A percentile compares a stretch with the other conserved stretches of the same genome.
phyloP scores from a whole-genome alignment of 2,113 vertebrate species.

The Ancistrus triradiatus region DNA sequence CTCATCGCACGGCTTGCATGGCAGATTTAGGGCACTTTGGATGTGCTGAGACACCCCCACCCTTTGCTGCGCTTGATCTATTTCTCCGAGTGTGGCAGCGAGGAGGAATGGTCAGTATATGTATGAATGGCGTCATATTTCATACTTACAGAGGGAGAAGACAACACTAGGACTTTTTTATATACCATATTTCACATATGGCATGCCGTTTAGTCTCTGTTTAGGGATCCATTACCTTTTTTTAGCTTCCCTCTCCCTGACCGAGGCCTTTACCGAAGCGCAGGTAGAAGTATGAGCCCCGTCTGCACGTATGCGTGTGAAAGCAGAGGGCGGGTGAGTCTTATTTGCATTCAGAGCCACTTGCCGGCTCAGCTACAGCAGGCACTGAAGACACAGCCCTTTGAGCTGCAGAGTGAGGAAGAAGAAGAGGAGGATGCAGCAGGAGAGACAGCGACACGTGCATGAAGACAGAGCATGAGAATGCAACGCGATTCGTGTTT shows the following conservation, averaged over 20 bases:
- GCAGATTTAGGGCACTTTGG: conserved; percentile 2
- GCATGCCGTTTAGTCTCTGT: conserved; percentile 1
- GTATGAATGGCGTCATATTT: background rate
- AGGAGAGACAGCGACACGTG: conserved; percentile 16
- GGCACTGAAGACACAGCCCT: conserved; percentile 44
- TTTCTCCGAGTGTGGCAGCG: background rate
- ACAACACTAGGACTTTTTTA: too few species aligned
- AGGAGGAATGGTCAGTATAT: background rate
- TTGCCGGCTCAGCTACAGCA: conserved; percentile 42
- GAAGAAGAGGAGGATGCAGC: background rate
- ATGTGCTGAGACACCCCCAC: background rate
- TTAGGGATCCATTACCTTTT: conserved; percentile 1
- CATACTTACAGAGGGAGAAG: background rate
- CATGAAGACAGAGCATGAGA: conserved; percentile 18
- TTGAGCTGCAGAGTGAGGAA: conserved; percentile 19
- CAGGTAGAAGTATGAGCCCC: conserved; percentile 16
- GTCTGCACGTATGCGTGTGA: conserved; percentile 8
- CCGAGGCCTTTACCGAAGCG: conserved; percentile 38
- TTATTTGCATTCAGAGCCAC: conserved; percentile 47
- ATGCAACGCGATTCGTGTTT: conserved; percentile 10
- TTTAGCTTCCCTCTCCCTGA: conserved; percentile 14
- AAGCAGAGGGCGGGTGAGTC: conserved; percentile 4
- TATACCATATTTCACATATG: background rate
- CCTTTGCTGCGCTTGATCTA: background rate
- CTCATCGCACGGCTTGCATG: background rate